These are phyloP conservation scores for Peromyscus attwateri DNA, from an alignment of 2,797 vertebrate genomes.

Conservation along the genomic window DNA sequence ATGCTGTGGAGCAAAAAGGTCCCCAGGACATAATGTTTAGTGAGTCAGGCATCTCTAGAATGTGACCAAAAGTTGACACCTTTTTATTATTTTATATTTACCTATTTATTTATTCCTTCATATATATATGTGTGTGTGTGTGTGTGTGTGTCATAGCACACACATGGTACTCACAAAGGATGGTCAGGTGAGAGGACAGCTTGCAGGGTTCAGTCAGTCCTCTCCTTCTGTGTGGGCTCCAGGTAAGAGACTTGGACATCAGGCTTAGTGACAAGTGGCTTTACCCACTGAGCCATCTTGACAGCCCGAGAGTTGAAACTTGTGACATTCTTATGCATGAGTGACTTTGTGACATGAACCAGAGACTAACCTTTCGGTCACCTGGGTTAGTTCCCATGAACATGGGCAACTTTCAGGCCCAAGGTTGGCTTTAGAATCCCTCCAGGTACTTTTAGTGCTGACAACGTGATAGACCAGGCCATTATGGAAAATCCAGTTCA, in stretches of 20 bases:
- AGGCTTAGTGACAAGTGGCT: not conserved
- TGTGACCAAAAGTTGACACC: not conserved
- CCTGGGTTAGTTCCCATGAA: not conserved
- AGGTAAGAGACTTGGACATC: not conserved
- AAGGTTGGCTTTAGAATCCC: not conserved
- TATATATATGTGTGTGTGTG: not conserved
- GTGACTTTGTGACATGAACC: not conserved
- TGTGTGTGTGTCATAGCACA: not conserved
- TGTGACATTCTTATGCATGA: not conserved
- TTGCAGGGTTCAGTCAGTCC: not conserved
- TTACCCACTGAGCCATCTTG: not conserved
- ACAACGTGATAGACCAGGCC: not conserved
- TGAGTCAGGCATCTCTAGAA: not conserved
- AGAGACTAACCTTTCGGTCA: not conserved
- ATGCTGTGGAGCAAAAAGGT: not conserved
- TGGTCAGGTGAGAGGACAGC: not conserved
- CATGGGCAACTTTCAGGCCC: not conserved
- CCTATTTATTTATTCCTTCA: not conserved
- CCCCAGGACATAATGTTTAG: not conserved
- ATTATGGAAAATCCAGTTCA: not conserved
- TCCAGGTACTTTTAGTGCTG: not conserved
- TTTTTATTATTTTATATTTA: not conserved
- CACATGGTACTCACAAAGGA: not conserved
- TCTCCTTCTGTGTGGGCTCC: not conserved
- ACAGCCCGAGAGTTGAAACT: not conserved